These are phyloP conservation scores for Muscicapa striata DNA, from an alignment of 2,797 vertebrate species.

Conservation along the genomic window DNA sequence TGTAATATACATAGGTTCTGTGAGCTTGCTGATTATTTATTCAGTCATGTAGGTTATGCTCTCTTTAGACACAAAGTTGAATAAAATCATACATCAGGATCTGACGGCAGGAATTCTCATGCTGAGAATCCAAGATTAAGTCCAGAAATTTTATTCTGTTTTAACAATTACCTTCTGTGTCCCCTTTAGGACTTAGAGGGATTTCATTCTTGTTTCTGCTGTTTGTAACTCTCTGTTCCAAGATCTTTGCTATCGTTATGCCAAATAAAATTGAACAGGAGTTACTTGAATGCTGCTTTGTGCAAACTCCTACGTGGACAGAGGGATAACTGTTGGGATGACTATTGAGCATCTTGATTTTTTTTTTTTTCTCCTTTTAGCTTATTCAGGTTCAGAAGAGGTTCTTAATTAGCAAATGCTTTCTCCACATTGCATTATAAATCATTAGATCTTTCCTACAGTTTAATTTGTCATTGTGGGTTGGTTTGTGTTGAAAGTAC, in stretches of 20 bases:
- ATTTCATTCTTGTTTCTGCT: slow-evolving; percentile 47
- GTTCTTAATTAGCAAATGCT: not conserved
- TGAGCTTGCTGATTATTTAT: slow-evolving; percentile 50
- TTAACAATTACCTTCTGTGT: slow-evolving; percentile 59
- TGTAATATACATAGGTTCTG: not conserved
- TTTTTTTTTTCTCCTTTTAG: not conserved
- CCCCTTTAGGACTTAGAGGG: not conserved
- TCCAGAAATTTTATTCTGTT: slow-evolving; percentile 55
- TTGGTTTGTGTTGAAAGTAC: not conserved
- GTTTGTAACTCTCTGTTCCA: not conserved
- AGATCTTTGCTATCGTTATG: not conserved
- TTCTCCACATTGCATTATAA: not conserved
- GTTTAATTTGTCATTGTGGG: not conserved
- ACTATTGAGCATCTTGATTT: not conserved
- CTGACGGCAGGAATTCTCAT: slow-evolving; percentile 48
- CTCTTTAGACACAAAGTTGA: slow-evolving; percentile 55
- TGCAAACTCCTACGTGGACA: not conserved
- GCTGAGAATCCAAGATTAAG: slow-evolving; percentile 50
- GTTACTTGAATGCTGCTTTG: not conserved
- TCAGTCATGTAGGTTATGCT: slow-evolving; percentile 22
- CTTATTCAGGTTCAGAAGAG: not conserved
- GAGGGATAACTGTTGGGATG: not conserved
- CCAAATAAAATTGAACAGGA: not conserved
- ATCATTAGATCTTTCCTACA: not conserved
- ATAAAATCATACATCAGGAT: slow-evolving; percentile 52